Evolutionary conservation across 2,113 vertebrate species (phyloP).

Genomic region (Cavia porcellus): DNA sequence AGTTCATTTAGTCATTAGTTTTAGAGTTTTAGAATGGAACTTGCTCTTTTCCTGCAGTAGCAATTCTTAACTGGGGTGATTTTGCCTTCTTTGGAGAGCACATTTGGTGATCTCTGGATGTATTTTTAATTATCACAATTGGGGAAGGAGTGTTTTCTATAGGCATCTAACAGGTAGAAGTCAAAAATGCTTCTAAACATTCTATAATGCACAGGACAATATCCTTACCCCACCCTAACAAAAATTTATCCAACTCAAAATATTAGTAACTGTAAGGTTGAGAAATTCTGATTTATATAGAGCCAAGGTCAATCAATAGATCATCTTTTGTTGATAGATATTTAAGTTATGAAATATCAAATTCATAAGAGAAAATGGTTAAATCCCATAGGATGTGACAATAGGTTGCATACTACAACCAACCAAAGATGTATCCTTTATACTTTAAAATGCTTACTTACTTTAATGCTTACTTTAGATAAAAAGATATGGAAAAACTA

Average conservation of each 20-base stretch:
- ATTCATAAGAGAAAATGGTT: not conserved
- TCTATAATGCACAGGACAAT: not conserved
- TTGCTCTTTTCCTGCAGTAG: not conserved
- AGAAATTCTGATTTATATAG: not conserved
- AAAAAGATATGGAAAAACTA: not conserved
- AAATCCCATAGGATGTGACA: not conserved
- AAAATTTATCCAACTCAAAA: not conserved
- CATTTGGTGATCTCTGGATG: not conserved
- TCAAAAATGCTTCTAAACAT: not conserved
- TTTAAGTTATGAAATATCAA: slow-evolving; percentile 45
- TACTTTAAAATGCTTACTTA: slow-evolving; percentile 5
- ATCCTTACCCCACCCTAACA: not conserved
- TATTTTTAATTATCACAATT: not conserved
- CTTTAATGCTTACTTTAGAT: not conserved
- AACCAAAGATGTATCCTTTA: not conserved
- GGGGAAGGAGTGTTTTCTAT: not conserved
- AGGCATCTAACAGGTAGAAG: not conserved
- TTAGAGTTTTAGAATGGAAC: slow-evolving; percentile 25
- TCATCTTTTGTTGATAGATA: not conserved
- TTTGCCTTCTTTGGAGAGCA: not conserved
- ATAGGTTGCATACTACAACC: not conserved
- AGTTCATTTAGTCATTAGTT: not conserved
- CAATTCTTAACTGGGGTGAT: not conserved
- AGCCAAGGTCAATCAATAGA: not conserved
- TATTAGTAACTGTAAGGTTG: not conserved